Evolutionary conservation across 1,140 invertebrate genomes (phyloP), one percentile per base, ranked within the genome.

Genomic region (Drosophila santomea): DNA sequence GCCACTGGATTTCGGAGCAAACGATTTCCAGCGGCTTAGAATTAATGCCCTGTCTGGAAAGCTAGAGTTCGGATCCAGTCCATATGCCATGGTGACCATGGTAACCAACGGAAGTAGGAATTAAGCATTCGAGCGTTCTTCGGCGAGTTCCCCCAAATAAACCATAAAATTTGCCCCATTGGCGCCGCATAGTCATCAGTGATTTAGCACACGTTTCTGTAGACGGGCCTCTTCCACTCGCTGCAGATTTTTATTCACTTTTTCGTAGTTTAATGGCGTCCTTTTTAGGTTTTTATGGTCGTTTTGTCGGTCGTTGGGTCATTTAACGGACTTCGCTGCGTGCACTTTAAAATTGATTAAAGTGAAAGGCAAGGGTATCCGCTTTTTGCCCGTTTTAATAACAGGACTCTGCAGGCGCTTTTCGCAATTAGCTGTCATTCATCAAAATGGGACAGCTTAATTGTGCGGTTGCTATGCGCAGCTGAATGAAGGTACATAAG

Each of bases 151-250:
- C 17, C 39, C 38, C 8, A 25, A 39, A 36, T 74, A 41, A 47
- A 51, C 58, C 47, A 35, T 62, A 56, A 56, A 62, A 85, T 86
- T 75, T 63, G 64, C 54, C 58, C 63, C 69, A 88, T 82, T 86
- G 82, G 82, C 82, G 82, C 82, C 82, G 83, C 83, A 68, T 47
- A 79, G 74, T 69, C 74, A 82, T 82, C 74, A 88, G 62, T 47
- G 74, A 81, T 67, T 78, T 86, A 82, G 82, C 74, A 67, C 69
- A 88, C 78, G 82, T 82, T 75, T 74, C 48, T 50, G n/a, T 57
- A 17, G 32, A 23, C 56, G 39, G 47, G 50, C 15, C 41, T 47
- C 80, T 60, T 60, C 73, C 80, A 61, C 64, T 77, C 74, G 76
- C 73, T 60, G 48, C 51, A 61, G 59, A 61, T 52, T 56, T 63